phyloP scores from a whole-genome alignment of 2,797 vertebrate species.

The Bradypus variegatus region DNA sequence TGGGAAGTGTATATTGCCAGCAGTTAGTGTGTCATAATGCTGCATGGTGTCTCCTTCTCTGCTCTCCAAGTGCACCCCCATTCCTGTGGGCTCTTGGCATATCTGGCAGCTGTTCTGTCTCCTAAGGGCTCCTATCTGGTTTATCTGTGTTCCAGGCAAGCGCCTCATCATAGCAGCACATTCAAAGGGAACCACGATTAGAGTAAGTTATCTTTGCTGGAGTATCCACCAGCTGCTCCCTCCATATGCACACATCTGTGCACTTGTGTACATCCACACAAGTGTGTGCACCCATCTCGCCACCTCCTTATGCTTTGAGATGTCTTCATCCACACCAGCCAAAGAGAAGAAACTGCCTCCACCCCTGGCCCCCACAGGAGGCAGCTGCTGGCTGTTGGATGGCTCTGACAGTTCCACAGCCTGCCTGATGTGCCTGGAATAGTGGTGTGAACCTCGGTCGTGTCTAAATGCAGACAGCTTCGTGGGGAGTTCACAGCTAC shows the following conservation, averaged over 20 bases:
- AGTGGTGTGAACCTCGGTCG: neutral
- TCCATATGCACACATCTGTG: rapidly evolving
- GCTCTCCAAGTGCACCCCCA: neutral
- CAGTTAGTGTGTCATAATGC: neutral
- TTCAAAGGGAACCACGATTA: neutral
- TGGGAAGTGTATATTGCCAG: neutral
- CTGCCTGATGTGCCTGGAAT: neutral
- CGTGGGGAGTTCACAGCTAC: neutral
- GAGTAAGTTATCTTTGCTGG: neutral
- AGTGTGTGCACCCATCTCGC: neutral
- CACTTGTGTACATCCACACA: neutral
- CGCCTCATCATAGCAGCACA: neutral
- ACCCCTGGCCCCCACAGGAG: neutral
- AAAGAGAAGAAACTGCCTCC: neutral
- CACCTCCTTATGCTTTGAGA: neutral
- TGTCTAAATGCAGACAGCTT: neutral
- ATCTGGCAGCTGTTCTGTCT: neutral
- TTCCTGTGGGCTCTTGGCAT: neutral
- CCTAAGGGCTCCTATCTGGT: neutral
- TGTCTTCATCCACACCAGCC: neutral
- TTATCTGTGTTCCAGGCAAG: neutral
- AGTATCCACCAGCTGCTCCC: neutral
- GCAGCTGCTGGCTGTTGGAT: neutral
- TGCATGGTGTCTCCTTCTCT: neutral
- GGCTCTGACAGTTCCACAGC: neutral